Evolutionary conservation across 2,888 invertebrate genomes (phyloP).

Genomic region (Lepetodrilus schrolli): DNA sequence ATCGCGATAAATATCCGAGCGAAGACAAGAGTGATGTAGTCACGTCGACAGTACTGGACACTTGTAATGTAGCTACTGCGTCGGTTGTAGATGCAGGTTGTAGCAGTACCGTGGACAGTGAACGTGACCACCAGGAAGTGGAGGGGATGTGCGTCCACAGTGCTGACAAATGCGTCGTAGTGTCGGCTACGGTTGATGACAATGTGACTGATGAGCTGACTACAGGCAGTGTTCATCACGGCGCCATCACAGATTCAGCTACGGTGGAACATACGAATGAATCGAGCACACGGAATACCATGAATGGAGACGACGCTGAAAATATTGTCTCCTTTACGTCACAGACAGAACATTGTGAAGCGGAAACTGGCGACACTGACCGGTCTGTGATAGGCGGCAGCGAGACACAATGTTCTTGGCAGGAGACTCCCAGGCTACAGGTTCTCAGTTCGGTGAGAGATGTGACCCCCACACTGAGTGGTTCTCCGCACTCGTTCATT

Average conservation of each 20-base stretch:
- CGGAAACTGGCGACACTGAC: not conserved
- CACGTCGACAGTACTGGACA: slow-evolving; percentile 20
- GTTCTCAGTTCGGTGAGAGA: not conserved
- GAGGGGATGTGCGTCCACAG: no score
- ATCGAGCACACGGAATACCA: not conserved
- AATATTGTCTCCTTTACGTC: no score
- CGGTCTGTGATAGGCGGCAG: no score
- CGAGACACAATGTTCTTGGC: no score
- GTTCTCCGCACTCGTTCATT: slow-evolving; percentile 79
- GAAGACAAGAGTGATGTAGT: not conserved
- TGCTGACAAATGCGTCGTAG: no score
- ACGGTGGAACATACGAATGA: not conserved
- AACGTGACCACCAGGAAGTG: no score
- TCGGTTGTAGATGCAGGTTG: not conserved
- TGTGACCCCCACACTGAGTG: slow-evolving; percentile 78
- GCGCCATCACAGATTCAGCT: not conserved
- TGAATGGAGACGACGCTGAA: not conserved
- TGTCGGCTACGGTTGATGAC: no score
- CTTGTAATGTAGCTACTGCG: not conserved
- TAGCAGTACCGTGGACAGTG: no score
- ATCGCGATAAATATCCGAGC: not conserved
- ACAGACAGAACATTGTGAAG: not conserved
- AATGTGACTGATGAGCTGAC: no score
- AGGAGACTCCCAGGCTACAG: slow-evolving; percentile 14
- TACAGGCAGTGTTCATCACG: no score